These are phyloP conservation scores for Synaphobranchus kaupii DNA, from an alignment of 2,797 vertebrate species.

Conservation along the genomic window DNA sequence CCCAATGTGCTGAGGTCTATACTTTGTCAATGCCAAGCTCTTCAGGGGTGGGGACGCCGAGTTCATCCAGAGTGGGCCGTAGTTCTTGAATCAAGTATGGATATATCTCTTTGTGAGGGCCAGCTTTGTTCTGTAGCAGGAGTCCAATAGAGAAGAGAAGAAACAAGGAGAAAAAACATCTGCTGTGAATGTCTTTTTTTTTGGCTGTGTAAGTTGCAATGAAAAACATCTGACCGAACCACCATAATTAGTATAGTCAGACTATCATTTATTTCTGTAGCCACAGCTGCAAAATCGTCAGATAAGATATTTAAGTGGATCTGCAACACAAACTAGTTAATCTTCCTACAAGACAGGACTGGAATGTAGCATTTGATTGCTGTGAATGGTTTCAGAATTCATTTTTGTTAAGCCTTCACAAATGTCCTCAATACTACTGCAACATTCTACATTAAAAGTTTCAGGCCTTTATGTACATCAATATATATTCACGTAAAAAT, in stretches of 20 bases:
- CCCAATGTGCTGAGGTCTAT: slow-evolving; percentile 63
- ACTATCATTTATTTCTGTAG: not conserved
- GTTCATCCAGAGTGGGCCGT: slow-evolving; percentile 88
- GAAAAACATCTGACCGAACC: not conserved
- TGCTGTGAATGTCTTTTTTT: too few species aligned
- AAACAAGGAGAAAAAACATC: not conserved
- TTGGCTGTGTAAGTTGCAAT: not conserved
- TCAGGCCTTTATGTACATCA: too few species aligned
- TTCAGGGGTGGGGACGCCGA: slow-evolving; percentile 95
- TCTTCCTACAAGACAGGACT: not conserved
- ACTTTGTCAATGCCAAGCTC: slow-evolving; percentile 90
- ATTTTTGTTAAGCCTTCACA: too few species aligned
- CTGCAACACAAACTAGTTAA: not conserved
- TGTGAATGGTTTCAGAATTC: too few species aligned
- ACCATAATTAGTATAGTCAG: not conserved
- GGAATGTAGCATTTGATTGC: too few species aligned
- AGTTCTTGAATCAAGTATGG: slow-evolving; percentile 96
- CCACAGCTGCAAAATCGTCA: not conserved
- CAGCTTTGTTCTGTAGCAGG: slow-evolving; percentile 87
- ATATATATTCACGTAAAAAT: too few species aligned
- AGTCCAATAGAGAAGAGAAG: not conserved
- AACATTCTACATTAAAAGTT: too few species aligned
- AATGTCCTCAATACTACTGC: too few species aligned
- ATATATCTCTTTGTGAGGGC: slow-evolving; percentile 93
- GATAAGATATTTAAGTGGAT: not conserved